Evolutionary conservation across 1,140 invertebrate species (phyloP), one percentile per base, ranked within the genome.

Genomic region (Tetranychus urticae): DNA sequence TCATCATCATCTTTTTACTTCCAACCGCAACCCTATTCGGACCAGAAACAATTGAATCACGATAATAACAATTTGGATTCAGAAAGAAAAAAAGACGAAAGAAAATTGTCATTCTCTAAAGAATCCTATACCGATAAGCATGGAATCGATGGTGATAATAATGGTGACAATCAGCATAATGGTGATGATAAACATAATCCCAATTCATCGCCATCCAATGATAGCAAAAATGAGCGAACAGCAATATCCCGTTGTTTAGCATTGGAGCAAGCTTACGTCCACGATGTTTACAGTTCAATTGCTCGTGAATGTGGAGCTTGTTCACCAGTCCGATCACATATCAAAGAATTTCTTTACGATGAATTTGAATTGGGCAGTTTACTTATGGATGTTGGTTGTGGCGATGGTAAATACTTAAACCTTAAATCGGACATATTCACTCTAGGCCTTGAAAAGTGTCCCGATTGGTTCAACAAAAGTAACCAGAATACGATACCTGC

Each of bases 331-430:
- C 97, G 93, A 93, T 89, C 89, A 0, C 80, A 82, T 68, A 87
- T 97, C 3, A 72, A 78, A 3, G 75, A 84, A 60, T 97, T 97
- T 75, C 70, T 97, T 2, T 52, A 23, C 48, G 68, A 79, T 3
- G 74, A 70, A 13, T 76, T 90, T 60, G 67, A 78, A 1, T 13
- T 68, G 0, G 84, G 83, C 12, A 78, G 82, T 5, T 67, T 92
- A 42, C 66, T 97, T 6, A 69, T 93, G 0, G 93, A 98, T 74
- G 78, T 96, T 61, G 94, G 94, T 4, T 96, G 92, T 76, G 93
- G 93, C 8, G 97, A 97, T 78, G 93, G 92, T 56, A 97, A 97
- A 78, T 97, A 97, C 76, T 78, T 97, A 12, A 59, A 57, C 13
- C 42, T 5, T 34, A 58, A 59, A 2, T 14, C 55, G 5, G 55